A percentile compares a stretch with the other conserved stretches of the same genome.
Evolutionary conservation across 2,797 vertebrate genomes (phyloP).

Genomic region (Bovichtus diacanthus): DNA sequence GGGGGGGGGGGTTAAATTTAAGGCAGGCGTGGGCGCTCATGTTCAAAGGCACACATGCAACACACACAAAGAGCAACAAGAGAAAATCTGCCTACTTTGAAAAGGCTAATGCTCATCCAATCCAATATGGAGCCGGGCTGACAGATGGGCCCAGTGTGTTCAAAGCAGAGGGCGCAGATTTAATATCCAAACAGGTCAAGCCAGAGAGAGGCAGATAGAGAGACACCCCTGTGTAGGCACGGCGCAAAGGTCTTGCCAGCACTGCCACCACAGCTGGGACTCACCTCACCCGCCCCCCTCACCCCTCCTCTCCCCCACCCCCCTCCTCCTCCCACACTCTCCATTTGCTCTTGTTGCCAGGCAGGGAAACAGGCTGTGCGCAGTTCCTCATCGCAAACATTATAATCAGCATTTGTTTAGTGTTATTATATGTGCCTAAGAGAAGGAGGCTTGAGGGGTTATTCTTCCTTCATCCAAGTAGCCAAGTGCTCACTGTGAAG

Average conservation of each 20-base stretch:
- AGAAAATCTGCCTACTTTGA: conserved; percentile 84
- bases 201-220: conserved; percentile 75
- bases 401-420: conserved; percentile 83
- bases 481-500: conserved; percentile 55
- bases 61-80: conserved; percentile 54
- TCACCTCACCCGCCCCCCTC: conserved; percentile 53
- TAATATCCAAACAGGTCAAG: conserved; percentile 87
- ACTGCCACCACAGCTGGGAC: conserved; percentile 85
- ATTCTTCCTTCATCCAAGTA: conserved; percentile 50
- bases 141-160: conserved; percentile 88
- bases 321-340: conserved; percentile 50
- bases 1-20: conserved; percentile 47
- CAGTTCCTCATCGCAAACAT: conserved; percentile 63
- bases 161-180: conserved; percentile 84
- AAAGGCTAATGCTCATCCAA: conserved; percentile 84
- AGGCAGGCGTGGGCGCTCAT: conserved; percentile 36
- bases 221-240: conserved; percentile 75
- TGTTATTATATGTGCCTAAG: conserved; percentile 74
- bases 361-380: conserved; percentile 64
- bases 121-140: conserved; percentile 82
- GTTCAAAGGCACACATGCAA: conserved; percentile 40
- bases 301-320: neutral
- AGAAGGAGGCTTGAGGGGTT: conserved; percentile 58
- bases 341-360: conserved; percentile 76
- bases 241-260: conserved; percentile 82